phyloP scores from a whole-genome alignment of 2,888 invertebrate genomes.

The Rhorus exstirpatorius region DNA sequence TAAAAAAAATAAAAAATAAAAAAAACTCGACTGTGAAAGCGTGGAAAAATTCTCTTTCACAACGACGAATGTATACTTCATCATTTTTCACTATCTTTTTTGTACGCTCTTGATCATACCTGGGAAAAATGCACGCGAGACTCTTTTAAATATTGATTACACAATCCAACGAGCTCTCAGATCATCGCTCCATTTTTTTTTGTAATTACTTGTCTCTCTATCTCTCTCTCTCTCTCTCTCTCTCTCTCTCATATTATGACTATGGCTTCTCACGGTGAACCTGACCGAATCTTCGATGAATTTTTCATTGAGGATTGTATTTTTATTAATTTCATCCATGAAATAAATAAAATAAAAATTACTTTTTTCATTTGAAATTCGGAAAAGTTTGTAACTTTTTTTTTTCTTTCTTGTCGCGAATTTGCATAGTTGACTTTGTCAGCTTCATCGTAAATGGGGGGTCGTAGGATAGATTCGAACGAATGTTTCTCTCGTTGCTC shows the following conservation, averaged over 20 bases:
- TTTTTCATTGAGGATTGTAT: too few relatives aligned
- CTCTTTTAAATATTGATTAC: not conserved
- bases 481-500: conserved; percentile 57
- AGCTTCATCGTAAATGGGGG: not conserved
- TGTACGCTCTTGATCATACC: not conserved
- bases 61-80: not conserved
- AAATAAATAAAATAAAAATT: not conserved
- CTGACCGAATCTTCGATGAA: not conserved
- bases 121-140: not conserved
- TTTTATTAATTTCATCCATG: too few relatives aligned
- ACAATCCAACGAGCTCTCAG: conserved; percentile 11
- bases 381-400: too few relatives aligned
- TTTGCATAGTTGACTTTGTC: not conserved
- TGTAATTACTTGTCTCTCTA: too few relatives aligned
- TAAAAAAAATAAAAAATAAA: not conserved
- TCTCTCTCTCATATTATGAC: not conserved
- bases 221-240: too few relatives aligned
- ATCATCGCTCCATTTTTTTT: not conserved
- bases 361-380: not conserved
- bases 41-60: conserved; percentile 49
- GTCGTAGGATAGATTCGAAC: conserved; percentile 38
- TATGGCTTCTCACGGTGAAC: not conserved
- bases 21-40: conserved; percentile 57
- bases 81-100: conserved; percentile 2
- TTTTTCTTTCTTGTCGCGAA: too few relatives aligned